A percentile compares a stretch with the other conserved stretches of the same genome.
Evolutionary conservation across 2,797 vertebrate species (phyloP).

Genomic region (Paramormyrops hopkinsi): DNA sequence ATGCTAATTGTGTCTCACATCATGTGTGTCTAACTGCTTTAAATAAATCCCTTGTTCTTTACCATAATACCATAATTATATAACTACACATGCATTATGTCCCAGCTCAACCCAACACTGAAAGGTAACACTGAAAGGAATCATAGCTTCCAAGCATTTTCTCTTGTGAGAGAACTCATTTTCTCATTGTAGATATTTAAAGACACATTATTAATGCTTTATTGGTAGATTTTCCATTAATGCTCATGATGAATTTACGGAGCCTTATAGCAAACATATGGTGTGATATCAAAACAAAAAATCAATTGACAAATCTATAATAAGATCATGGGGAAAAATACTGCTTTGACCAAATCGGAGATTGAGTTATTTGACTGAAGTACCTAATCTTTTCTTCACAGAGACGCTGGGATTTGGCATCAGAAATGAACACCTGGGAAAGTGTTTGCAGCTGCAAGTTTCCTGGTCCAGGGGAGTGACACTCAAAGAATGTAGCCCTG

Average conservation of each 20-base stretch:
- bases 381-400: constrained; percentile 31
- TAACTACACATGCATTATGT: neutral
- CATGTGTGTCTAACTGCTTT: neutral
- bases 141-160: neutral
- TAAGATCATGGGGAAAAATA: neutral
- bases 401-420: constrained; percentile 61
- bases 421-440: constrained; percentile 64
- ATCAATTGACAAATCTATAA: neutral
- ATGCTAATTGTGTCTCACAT: neutral
- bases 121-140: neutral
- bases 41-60: neutral
- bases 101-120: neutral
- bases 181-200: neutral
- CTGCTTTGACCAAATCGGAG: neutral
- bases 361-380: neutral
- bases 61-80: neutral
- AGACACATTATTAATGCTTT: neutral
- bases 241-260: neutral
- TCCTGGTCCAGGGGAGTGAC: constrained; percentile 41
- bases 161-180: neutral
- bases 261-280: neutral
- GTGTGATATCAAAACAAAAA: neutral
- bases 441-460: constrained; percentile 57
- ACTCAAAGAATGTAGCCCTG: constrained; percentile 53
- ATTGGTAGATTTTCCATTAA: neutral